phyloP scores from a whole-genome alignment of 2,888 invertebrate genomes.

The Stramonita haemastoma region DNA sequence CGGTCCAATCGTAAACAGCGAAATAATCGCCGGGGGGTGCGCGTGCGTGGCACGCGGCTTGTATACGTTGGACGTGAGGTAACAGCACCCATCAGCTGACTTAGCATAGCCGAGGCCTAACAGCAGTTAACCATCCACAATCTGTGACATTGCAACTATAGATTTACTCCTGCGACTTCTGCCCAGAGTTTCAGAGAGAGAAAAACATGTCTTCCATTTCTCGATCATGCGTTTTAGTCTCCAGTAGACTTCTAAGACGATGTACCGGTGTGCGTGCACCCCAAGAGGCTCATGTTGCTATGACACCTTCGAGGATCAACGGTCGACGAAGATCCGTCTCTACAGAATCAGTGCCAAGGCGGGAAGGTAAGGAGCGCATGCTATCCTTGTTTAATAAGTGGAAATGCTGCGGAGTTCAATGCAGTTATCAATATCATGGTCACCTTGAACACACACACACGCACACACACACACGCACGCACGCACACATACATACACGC shows the following conservation, averaged over 20 bases:
- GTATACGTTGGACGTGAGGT: neutral
- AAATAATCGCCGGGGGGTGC: neutral
- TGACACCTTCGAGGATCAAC: neutral
- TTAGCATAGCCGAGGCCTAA: neutral
- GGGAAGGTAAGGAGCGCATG: neutral
- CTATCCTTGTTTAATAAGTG: too few relatives aligned
- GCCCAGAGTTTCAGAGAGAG: neutral
- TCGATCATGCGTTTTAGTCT: neutral
- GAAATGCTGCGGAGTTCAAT: too few relatives aligned
- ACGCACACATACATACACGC: too few relatives aligned
- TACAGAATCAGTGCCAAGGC: neutral
- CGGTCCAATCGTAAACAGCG: neutral
- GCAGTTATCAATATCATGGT: neutral
- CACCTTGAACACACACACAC: neutral
- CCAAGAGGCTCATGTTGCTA: neutral
- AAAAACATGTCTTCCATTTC: neutral
- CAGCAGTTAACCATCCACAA: neutral
- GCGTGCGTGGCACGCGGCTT: neutral
- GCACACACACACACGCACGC: too few relatives aligned
- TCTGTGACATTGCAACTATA: too few relatives aligned
- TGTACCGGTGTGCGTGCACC: neutral
- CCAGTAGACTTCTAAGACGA: neutral
- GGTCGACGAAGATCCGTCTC: neutral
- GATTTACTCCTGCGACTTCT: too few relatives aligned
- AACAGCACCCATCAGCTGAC: neutral